Evolutionary conservation across 1,140 invertebrate species (phyloP), one percentile per base, ranked within the genome.

Genomic region (Papilio glaucus): DNA sequence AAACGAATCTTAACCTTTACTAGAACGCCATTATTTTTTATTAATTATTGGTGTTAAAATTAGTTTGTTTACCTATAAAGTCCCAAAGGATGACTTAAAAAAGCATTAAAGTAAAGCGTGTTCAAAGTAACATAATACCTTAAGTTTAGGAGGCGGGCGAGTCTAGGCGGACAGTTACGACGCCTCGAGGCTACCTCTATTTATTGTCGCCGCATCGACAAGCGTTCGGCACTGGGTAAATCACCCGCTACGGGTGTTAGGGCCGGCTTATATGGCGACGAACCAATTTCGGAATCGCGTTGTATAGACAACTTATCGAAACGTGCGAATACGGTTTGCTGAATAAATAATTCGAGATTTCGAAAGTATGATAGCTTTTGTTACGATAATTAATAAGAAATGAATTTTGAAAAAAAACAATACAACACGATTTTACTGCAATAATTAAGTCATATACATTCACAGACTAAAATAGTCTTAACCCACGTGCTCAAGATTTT

Each of bases 121-220:
- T 74, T 63, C n/a, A 37, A 21, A 29, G 80, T 83, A 83, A 83
- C 75, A 74, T 73, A 75, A 81, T 79, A 79, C 79, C 57, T 62
- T 61, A 61, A 73, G 53, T 68, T 62, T 45, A 70, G 65, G 73
- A 74, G 69, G 68, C 65, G 33, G 68, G 45, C 37, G 65, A 42
- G 57, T 70, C 72, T 33, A 33, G 60, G 29, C 33, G 71, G 77
- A 75, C 82, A 80, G 79, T 81, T 79, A 78, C 73, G 80, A 79
- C 75, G 79, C 74, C 74, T 49, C 76, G 77, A 76, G 67, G 84
- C 86, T 85, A 85, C 86, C 77, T 78, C 77, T 88, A 86, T 88
- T 88, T 88, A 88, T 88, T 81, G 80, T 85, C 77, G 68, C 67
- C 69, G 61, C 45, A 67, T 39, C 61, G 70, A 78, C 79, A 76